These are phyloP conservation scores for Mormyrus hasselquistii DNA, from an alignment of 2,797 vertebrate genomes.

Conservation along the genomic window DNA sequence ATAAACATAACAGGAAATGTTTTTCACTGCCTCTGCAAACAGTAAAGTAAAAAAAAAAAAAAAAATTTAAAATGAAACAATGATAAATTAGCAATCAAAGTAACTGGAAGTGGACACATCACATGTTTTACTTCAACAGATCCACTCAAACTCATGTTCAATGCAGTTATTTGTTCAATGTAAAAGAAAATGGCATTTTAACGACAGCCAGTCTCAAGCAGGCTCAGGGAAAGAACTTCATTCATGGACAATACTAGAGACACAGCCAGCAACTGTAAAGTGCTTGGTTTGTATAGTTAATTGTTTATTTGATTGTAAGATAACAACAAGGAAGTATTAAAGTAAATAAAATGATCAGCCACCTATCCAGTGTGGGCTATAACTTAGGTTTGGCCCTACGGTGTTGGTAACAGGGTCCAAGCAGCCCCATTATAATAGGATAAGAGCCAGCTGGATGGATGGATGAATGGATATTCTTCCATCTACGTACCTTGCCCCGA, in stretches of 20 bases:
- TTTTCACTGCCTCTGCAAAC: conserved; percentile 29
- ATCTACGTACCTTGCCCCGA: background rate
- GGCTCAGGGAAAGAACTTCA: background rate
- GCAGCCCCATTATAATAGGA: background rate
- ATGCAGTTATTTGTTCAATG: background rate
- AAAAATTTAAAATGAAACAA: background rate
- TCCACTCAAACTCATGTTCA: background rate
- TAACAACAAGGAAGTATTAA: background rate
- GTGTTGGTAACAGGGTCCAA: background rate
- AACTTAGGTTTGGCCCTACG: background rate
- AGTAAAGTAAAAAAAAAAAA: background rate
- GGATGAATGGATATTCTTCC: background rate
- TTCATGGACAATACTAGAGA: background rate
- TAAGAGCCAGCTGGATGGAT: background rate
- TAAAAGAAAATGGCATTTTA: background rate
- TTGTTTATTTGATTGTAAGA: background rate
- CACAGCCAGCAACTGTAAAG: background rate
- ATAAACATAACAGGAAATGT: conserved; percentile 31
- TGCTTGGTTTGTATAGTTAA: background rate
- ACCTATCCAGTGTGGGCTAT: background rate
- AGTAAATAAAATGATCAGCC: background rate
- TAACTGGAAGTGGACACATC: background rate
- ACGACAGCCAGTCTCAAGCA: background rate
- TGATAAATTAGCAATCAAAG: background rate
- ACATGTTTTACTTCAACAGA: background rate